Evolutionary conservation across 2,113 vertebrate species (phyloP).

Genomic region (Paradoxurus hermaphroditus): DNA sequence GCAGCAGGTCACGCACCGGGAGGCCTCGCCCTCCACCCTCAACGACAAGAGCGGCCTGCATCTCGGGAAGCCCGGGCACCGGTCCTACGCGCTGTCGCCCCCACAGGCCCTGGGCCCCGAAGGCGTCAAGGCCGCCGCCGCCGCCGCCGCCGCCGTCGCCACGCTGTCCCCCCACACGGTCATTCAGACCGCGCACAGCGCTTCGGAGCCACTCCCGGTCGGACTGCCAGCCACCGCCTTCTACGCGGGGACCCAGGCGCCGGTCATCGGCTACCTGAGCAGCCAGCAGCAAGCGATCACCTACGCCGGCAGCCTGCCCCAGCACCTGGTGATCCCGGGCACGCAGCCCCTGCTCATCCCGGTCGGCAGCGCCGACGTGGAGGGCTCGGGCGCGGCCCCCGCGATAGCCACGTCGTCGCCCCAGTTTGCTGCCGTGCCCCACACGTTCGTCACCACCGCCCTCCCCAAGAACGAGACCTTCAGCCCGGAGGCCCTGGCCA

Average conservation of each 20-base stretch:
- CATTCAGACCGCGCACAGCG: conserved; percentile 94
- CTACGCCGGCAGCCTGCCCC: conserved; percentile 91
- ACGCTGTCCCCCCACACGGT: conserved; percentile 92
- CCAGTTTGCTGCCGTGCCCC: conserved; percentile 92
- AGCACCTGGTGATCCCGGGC: conserved; percentile 96
- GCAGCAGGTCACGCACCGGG: conserved; percentile 82
- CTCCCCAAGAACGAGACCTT: conserved; percentile 90
- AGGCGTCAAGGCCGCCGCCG: conserved; percentile 85
- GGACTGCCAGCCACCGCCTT: conserved; percentile 90
- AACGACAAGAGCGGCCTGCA: conserved; percentile 89
- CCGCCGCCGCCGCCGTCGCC: conserved; percentile 83
- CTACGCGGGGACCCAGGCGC: conserved; percentile 91
- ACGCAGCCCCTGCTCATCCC: conserved; percentile 95
- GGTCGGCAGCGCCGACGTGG: conserved; percentile 85
- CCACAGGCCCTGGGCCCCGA: conserved; percentile 89
- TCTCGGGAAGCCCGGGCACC: conserved; percentile 89
- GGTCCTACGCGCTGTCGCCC: conserved; percentile 87
- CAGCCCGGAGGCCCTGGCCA: conserved; percentile 83
- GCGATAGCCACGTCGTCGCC: conserved; percentile 89
- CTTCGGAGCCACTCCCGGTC: conserved; percentile 91
- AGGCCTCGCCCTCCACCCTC: conserved; percentile 86
- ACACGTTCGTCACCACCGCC: conserved; percentile 90
- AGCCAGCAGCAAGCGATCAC: conserved; percentile 89
- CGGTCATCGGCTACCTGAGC: conserved; percentile 94
- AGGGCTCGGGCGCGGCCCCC: conserved; percentile 85